Evolutionary conservation across 2,797 vertebrate species (phyloP).

Genomic region (Etheostoma perlongum): DNA sequence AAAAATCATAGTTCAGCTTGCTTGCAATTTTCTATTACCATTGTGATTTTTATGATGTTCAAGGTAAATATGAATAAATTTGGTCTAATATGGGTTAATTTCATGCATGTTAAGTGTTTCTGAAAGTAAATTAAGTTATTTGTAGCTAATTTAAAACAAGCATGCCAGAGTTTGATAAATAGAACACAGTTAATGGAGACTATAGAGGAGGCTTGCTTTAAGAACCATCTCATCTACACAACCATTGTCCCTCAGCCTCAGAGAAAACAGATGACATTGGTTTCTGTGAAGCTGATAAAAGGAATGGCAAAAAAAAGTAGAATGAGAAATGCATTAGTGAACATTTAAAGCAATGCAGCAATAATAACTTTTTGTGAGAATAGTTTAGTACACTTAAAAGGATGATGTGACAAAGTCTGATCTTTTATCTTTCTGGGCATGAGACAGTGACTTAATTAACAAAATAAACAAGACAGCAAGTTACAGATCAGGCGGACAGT

Average conservation of each 20-base stretch:
- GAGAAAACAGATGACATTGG: conserved; percentile 57
- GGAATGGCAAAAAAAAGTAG: conserved; percentile 20
- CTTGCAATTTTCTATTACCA: background rate
- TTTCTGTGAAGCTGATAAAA: conserved; percentile 45
- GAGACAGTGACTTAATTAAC: conserved; percentile 45
- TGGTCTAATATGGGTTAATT: background rate
- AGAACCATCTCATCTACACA: conserved; percentile 31
- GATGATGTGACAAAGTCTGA: conserved; percentile 28
- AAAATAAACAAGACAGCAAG: conserved; percentile 43
- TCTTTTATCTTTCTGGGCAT: conserved; percentile 26
- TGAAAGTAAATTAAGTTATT: conserved; percentile 6
- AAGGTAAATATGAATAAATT: background rate
- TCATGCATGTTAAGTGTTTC: background rate
- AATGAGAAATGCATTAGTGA: conserved; percentile 33
- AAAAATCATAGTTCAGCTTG: background rate
- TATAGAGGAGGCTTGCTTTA: conserved; percentile 14
- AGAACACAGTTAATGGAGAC: conserved; percentile 22
- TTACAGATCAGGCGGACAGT: conserved; percentile 28
- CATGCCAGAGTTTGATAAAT: conserved; percentile 11
- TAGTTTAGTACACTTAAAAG: conserved; percentile 30
- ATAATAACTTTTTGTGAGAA: conserved; percentile 15
- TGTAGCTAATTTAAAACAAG: conserved; percentile 16
- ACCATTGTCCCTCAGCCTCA: conserved; percentile 51
- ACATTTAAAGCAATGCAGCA: conserved; percentile 13
- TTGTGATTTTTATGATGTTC: background rate